Evolutionary conservation across 1,140 invertebrate genomes (phyloP), one percentile per base, ranked within the genome.

Genomic region (Ylistrum balloti): DNA sequence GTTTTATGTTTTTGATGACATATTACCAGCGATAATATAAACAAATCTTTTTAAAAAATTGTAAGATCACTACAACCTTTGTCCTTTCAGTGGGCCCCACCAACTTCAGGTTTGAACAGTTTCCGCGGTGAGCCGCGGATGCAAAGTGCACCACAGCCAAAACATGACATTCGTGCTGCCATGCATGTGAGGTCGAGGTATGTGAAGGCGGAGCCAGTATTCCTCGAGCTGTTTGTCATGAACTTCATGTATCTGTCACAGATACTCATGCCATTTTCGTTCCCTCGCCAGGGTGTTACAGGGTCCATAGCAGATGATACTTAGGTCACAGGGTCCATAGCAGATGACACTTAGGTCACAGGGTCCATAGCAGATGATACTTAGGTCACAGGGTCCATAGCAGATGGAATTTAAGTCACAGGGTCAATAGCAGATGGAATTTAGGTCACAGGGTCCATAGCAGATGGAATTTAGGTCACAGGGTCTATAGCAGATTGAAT

Each of bases 111-210:
- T 35, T 45, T 90, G 17, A 48, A 34, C 22, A 90, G 90, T 48
- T 87, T 88, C 86, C 74, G 89, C 20, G 33, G 74, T 22, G 88
- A 92, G 9, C 48, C 85, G 3, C 48, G 90, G 2, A 93, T 87
- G 38, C 90, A 92, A 45, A 93, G 92, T 41, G 92, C 90, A 17
- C 90, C 90, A 17, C 74, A 86, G n/a, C 88, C 35, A 48, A 88
- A 92, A 38, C 20, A 33, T 10, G 38, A 90, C 33, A 89, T 74
- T 1, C 56, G 56, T 74, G 56, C 56, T 28, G 56, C 56, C 5
- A 28, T 74, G 56, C 56, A 74, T 74, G 56, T 74, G 56, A n/a
- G 56, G 56, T 74, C 56, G 22, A 74, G 56, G 56, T 74, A 74
- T 74, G 56, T 74, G 20, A 74, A 74, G 56, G 22, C 56, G n/a